These are phyloP conservation scores for Tenebrio molitor DNA, from an alignment of 1,140 invertebrate genomes.

Conservation along the genomic window DNA sequence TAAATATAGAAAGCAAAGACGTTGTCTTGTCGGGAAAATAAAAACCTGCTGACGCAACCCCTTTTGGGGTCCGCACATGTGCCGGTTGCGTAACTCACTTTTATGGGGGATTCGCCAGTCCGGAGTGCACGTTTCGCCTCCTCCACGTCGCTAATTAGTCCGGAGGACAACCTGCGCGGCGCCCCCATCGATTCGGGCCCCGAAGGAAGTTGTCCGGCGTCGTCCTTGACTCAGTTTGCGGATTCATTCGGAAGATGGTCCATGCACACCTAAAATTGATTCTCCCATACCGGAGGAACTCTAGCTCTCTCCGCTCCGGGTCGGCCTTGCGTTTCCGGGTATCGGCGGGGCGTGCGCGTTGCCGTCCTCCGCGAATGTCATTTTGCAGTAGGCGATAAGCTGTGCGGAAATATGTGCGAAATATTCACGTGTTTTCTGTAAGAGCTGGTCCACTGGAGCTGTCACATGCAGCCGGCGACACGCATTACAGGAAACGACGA, in stretches of 20 bases:
- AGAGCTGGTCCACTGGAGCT: not conserved
- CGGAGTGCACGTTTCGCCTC: no score
- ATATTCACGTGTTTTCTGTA: slow-evolving; percentile 29
- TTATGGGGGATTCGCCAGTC: no score
- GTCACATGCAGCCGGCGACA: not conserved
- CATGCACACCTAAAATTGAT: slow-evolving; percentile 19
- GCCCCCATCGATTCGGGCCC: no score
- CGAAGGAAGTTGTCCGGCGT: no score
- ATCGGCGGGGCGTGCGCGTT: slow-evolving; percentile 47
- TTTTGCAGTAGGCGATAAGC: slow-evolving; percentile 56
- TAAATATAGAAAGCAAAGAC: no score
- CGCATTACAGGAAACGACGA: no score
- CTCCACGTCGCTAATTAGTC: no score
- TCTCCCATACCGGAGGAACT: slow-evolving; percentile 1
- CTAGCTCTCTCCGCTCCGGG: slow-evolving; percentile 41
- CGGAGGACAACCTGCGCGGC: no score
- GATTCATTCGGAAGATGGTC: not conserved
- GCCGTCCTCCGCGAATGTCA: slow-evolving; percentile 52
- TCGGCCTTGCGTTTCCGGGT: slow-evolving; percentile 56
- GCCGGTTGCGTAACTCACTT: no score
- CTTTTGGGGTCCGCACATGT: no score
- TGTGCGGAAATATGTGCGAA: slow-evolving; percentile 54
- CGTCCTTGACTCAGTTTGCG: slow-evolving; percentile 30
- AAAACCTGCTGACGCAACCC: no score
- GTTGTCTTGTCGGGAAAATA: no score